Percentiles rank a stretch among this genome's conserved stretches.
Conservation (phyloP, 2,113 vertebrate species). For the Mionectes macconnelli region DNA sequence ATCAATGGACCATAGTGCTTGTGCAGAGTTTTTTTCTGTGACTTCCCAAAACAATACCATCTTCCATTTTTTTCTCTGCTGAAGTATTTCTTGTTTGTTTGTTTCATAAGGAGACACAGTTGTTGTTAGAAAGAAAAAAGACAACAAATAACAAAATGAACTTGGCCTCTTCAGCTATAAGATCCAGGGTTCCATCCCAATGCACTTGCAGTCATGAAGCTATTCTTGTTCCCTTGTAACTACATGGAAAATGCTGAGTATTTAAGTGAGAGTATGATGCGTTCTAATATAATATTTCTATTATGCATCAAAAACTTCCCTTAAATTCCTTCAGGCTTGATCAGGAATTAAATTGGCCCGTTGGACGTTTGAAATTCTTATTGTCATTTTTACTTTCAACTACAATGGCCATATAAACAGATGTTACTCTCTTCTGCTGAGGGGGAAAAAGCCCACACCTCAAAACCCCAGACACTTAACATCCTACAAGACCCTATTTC, state of each 20-base stretch:
- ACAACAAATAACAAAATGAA: neutral
- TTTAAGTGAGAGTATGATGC: neutral
- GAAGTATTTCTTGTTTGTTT: neutral
- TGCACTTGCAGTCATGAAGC: neutral
- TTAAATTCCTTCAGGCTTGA: neutral
- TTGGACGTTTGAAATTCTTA: neutral
- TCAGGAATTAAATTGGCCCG: neutral
- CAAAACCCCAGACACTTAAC: neutral
- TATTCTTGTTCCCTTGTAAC: neutral
- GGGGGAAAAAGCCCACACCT: neutral
- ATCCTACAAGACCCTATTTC: neutral
- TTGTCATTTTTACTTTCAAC: neutral
- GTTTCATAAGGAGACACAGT: neutral
- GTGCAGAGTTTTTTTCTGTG: neutral
- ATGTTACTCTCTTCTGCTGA: neutral
- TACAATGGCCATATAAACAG: neutral
- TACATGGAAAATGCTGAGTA: neutral
- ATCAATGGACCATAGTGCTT: neutral
- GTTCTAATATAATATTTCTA: neutral
- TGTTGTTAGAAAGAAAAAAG: neutral
- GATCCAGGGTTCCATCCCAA: neutral
- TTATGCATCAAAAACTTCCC: neutral
- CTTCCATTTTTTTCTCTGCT: neutral
- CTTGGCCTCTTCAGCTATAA: neutral
- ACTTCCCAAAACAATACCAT: neutral